These are phyloP conservation scores for Rhombomys opimus DNA, from an alignment of 2,113 vertebrate species.

Conservation along the genomic window DNA sequence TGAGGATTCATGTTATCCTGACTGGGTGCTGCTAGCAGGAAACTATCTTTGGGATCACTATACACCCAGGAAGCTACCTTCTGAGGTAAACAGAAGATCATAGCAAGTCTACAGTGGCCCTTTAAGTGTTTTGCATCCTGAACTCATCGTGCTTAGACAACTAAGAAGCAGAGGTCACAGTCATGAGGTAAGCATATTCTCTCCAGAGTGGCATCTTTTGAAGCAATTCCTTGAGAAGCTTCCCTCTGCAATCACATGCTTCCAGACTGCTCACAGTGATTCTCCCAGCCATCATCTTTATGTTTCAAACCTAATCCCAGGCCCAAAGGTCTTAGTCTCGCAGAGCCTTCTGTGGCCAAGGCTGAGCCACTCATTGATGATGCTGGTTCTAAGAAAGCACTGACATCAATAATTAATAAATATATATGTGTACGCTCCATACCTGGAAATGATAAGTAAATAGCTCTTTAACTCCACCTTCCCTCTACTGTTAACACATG, in stretches of 20 bases:
- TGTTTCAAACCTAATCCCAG: conserved; percentile 12
- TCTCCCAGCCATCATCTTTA: neutral
- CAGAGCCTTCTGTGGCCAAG: neutral
- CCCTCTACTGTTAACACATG: neutral
- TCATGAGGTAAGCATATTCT: neutral
- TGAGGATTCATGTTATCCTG: neutral
- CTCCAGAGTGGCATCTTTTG: neutral
- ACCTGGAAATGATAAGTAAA: neutral
- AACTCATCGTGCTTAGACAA: neutral
- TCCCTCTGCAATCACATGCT: neutral
- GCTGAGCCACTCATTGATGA: neutral
- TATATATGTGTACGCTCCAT: neutral
- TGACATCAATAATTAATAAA: neutral
- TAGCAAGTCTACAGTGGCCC: neutral
- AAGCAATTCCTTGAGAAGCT: neutral
- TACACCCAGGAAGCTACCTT: neutral
- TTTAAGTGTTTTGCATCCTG: neutral
- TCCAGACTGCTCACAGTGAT: neutral
- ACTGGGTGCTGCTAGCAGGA: neutral
- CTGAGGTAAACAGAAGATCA: neutral
- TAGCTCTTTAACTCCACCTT: neutral
- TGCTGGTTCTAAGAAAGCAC: neutral
- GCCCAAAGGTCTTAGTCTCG: neutral
- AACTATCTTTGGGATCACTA: neutral
- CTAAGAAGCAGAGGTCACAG: neutral